phyloP scores from a whole-genome alignment of 2,797 vertebrate species.

The Xiphophorus birchmanni region DNA sequence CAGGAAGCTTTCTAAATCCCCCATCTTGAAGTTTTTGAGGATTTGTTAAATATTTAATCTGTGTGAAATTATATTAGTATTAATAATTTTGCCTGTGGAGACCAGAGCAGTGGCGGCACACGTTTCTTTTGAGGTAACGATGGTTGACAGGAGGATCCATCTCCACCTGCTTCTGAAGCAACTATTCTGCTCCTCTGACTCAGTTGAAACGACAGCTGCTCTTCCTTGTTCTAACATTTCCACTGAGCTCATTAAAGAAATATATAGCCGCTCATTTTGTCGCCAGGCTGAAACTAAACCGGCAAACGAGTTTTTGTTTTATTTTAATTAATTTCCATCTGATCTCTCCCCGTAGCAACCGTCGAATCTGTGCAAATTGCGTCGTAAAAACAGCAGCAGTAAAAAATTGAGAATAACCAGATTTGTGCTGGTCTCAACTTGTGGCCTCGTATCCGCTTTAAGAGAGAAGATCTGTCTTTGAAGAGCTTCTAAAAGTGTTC shows the following conservation, averaged over 20 bases:
- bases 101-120: neutral
- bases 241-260: constrained; percentile 6
- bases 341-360: neutral
- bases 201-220: neutral
- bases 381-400: neutral
- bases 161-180: neutral
- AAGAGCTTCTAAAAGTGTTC: neutral
- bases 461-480: neutral
- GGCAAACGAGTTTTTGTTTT: neutral
- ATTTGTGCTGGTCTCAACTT: neutral
- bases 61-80: neutral
- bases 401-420: neutral
- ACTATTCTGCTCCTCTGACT: neutral
- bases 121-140: neutral
- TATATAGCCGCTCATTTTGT: neutral
- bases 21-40: neutral
- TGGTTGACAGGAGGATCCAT: neutral
- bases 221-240: neutral
- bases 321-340: neutral
- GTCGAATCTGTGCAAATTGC: neutral
- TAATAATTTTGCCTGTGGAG: neutral
- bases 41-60: neutral
- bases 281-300: neutral
- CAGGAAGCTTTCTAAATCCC: neutral
- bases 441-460: neutral